Evolutionary conservation across 2,797 vertebrate species (phyloP).

Genomic region (Paramormyrops hopkinsi): DNA sequence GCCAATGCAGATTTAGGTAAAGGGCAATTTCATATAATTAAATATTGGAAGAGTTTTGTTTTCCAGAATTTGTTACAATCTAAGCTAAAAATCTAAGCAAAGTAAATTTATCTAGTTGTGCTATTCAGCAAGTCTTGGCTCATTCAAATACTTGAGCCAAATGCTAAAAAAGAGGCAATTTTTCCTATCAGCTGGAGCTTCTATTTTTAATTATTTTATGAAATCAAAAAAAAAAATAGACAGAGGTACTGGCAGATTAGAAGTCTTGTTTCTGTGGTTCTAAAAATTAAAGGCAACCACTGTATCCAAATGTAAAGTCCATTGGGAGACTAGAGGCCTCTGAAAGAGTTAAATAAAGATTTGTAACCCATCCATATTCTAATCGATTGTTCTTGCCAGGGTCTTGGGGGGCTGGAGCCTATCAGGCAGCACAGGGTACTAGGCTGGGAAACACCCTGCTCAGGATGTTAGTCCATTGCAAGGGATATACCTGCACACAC

Average conservation of each 20-base stretch:
- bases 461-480: background rate
- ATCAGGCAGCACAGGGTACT: background rate
- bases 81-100: conserved; percentile 1
- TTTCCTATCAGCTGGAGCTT: conserved; percentile 14
- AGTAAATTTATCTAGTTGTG: background rate
- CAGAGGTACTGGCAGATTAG: background rate
- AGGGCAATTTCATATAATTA: background rate
- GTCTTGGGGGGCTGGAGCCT: background rate
- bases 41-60: background rate
- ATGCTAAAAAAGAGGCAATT: conserved; percentile 11
- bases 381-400: background rate
- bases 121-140: conserved; percentile 4
- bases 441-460: background rate
- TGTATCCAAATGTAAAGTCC: background rate
- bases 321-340: background rate
- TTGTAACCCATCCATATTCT: background rate
- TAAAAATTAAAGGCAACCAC: too few relatives aligned
- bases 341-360: background rate
- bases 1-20: background rate
- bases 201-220: background rate
- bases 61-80: background rate
- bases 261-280: background rate
- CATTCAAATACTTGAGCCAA: conserved; percentile 8
- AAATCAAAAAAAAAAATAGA: background rate
- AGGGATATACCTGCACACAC: background rate